phyloP scores from a whole-genome alignment of 2,113 vertebrate species.

The Chamaea fasciata region DNA sequence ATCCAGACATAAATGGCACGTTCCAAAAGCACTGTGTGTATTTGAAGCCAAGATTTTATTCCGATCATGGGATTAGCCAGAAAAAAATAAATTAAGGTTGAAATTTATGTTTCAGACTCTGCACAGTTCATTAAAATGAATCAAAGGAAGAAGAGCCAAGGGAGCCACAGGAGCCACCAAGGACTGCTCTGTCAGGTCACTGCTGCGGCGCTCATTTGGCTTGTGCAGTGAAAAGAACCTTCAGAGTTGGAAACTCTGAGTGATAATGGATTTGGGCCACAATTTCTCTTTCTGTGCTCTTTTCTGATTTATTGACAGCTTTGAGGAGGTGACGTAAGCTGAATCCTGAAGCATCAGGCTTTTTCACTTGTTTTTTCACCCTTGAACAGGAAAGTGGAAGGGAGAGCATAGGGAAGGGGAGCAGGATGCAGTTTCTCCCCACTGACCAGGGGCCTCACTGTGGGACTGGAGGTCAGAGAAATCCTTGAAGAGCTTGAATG shows the following conservation, averaged over 20 bases:
- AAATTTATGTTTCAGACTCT: neutral
- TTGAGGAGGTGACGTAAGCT: neutral
- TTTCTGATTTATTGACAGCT: neutral
- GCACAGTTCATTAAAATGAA: neutral
- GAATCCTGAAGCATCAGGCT: neutral
- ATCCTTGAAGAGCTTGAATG: neutral
- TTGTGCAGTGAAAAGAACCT: neutral
- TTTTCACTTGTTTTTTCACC: neutral
- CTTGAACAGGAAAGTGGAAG: neutral
- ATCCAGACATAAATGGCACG: neutral
- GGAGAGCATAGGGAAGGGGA: neutral
- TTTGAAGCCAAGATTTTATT: neutral
- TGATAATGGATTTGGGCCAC: neutral
- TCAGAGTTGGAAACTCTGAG: neutral
- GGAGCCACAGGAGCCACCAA: neutral
- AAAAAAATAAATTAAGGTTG: neutral
- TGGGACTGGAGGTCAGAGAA: neutral
- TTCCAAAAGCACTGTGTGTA: neutral
- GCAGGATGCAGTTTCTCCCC: neutral
- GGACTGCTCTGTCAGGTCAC: neutral
- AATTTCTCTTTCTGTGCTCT: neutral
- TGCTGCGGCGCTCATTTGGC: neutral
- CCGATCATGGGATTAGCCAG: neutral
- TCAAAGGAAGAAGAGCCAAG: neutral
- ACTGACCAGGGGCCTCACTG: neutral